Evolutionary conservation across 2,888 invertebrate species (phyloP).

Genomic region (Caenorhabditis wallacei): DNA sequence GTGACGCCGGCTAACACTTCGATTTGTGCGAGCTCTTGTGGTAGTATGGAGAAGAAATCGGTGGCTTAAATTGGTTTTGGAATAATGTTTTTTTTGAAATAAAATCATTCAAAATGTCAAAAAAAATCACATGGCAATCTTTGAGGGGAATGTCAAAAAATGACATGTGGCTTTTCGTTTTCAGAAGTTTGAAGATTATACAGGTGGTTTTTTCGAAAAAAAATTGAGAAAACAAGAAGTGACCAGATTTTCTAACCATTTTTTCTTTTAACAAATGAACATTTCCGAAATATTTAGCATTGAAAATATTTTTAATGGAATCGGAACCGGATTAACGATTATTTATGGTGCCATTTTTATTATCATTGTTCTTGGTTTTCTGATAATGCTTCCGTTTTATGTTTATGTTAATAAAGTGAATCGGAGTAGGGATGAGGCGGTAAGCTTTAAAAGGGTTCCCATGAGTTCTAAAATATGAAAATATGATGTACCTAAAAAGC

Average conservation of each 20-base stretch:
- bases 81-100: no score
- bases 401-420: constrained; percentile 9
- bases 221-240: no score
- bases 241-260: no score
- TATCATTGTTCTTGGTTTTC: background rate
- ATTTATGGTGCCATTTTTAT: background rate
- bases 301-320: background rate
- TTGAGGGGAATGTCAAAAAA: no score
- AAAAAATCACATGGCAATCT: no score
- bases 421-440: background rate
- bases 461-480: no score
- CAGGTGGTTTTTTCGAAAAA: background rate
- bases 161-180: no score
- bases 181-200: no score
- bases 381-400: background rate
- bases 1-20: constrained; percentile 11
- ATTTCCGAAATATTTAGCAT: background rate
- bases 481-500: no score
- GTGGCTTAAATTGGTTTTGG: background rate
- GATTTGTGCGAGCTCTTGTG: constrained; percentile 22
- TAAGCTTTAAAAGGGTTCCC: no score
- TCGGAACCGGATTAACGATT: background rate
- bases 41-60: constrained; percentile 17
- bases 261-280: background rate
- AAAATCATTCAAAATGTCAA: no score